Percentiles rank a stretch among this genome's conserved stretches.
Conservation (phyloP, 2,113 vertebrate genomes). For the Pluvialis apricaria region DNA sequence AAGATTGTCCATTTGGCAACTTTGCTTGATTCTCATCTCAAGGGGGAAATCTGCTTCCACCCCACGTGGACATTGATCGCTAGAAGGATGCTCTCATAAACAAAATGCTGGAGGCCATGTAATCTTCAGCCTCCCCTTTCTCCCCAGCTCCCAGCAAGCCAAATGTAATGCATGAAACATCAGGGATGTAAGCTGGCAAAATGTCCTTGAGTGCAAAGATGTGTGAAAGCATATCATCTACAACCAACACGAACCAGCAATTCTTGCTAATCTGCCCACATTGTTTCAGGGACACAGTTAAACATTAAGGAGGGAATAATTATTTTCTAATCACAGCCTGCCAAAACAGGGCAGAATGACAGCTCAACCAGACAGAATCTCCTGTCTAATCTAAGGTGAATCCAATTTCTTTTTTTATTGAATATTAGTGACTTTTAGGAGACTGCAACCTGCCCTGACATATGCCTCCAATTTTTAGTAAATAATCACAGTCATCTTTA, state of each 20-base stretch:
- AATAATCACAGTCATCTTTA: constrained; percentile 8
- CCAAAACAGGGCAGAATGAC: neutral
- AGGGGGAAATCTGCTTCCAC: neutral
- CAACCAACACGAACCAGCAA: neutral
- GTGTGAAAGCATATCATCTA: neutral
- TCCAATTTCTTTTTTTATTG: neutral
- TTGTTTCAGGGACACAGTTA: neutral
- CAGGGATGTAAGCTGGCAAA: neutral
- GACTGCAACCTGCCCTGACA: neutral
- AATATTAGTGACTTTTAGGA: neutral
- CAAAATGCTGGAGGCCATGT: neutral
- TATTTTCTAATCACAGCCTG: neutral
- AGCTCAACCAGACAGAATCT: neutral
- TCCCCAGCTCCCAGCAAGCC: neutral
- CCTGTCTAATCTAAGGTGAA: neutral
- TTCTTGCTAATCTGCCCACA: neutral
- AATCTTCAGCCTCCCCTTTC: neutral
- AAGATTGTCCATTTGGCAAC: neutral
- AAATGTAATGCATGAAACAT: neutral
- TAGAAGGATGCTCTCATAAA: neutral
- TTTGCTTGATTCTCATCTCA: neutral
- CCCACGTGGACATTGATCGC: neutral
- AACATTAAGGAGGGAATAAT: neutral
- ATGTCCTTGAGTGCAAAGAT: neutral
- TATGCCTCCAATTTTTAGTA: constrained; percentile 23